Evolutionary conservation across 1,140 invertebrate species (phyloP).

Genomic region (Wasmannia auropunctata): DNA sequence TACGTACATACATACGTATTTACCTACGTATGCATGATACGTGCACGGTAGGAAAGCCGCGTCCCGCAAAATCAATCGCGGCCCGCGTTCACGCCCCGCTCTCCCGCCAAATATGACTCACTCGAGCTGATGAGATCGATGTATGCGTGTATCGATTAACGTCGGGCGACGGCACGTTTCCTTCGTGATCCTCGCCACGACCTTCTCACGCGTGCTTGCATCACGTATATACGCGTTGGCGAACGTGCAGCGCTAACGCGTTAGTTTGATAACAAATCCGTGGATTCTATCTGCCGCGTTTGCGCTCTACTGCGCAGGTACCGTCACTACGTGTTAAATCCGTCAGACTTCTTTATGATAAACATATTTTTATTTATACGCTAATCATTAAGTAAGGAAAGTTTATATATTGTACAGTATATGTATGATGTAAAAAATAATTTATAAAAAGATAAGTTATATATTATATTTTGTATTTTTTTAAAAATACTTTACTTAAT

Average conservation of each 20-base stretch:
- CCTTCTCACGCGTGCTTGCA: neutral
- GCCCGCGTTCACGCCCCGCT: neutral
- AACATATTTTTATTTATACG: neutral
- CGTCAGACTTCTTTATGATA: neutral
- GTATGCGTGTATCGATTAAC: conserved; percentile 21
- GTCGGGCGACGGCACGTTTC: neutral
- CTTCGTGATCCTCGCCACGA: neutral
- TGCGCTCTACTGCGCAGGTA: neutral
- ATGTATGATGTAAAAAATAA: too few relatives aligned
- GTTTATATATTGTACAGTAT: neutral
- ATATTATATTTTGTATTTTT: neutral
- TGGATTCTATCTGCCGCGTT: neutral
- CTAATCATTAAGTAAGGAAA: neutral
- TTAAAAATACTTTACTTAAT: neutral
- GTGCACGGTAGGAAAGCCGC: neutral
- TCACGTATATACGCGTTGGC: neutral
- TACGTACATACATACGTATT: too few relatives aligned
- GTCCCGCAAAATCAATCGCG: conserved; percentile 60
- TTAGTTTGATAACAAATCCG: neutral
- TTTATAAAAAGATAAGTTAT: neutral
- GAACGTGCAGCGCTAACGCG: neutral
- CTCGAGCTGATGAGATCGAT: conserved; percentile 42
- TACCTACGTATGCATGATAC: too few relatives aligned
- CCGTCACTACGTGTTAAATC: neutral
- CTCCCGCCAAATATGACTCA: conserved; percentile 62